Evolutionary conservation across 2,888 invertebrate species (phyloP), one percentile per base, ranked within the genome.

Genomic region (Eupithecia dodoneata): DNA sequence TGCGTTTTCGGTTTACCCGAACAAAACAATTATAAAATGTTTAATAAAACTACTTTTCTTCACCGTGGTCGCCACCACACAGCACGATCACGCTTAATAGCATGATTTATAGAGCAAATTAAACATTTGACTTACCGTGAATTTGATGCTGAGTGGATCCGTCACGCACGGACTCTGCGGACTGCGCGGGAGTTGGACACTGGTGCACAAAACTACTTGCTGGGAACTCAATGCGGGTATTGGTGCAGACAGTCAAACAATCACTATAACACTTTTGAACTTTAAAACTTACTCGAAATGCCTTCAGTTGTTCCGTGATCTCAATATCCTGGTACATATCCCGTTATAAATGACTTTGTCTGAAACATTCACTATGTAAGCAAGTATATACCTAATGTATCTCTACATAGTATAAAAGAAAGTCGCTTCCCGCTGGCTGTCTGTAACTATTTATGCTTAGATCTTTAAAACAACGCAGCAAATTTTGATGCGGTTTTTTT

Each of bases 101-200:
- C 92, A 90, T 94, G 94, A 94, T 94, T 94, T 94, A 94, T 94
- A 94, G 94, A 94, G 92, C 94, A 95, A 95, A 94, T 95, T 95
- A 95, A 95, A 95, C 94, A 95, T 95, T 94, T 95, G 94, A 95
- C 93, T 94, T 94, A 92, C 86, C 94, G 94, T 95, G 94, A 94
- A 95, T 94, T 92, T 90, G 92, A 90, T 85, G 91, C 89, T 94
- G 94, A 94, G 94, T 94, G 93, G 90, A 94, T 94, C 93, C 85
- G 94, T 90, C 93, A 94, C 94, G 94, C 94, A 94, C 94, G 94
- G 93, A 90, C 91, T 78, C 84, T 84, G 80, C 80, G 78, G 78
- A 80, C 77, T 73, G 84, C 81, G 83, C 85, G 75, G 63, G 30
- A 81, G 74, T 80, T 76, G 78, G 81, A 81, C 80, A 77, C 69